phyloP scores from a whole-genome alignment of 2,888 invertebrate species.

The Dexiosoma caninum region DNA sequence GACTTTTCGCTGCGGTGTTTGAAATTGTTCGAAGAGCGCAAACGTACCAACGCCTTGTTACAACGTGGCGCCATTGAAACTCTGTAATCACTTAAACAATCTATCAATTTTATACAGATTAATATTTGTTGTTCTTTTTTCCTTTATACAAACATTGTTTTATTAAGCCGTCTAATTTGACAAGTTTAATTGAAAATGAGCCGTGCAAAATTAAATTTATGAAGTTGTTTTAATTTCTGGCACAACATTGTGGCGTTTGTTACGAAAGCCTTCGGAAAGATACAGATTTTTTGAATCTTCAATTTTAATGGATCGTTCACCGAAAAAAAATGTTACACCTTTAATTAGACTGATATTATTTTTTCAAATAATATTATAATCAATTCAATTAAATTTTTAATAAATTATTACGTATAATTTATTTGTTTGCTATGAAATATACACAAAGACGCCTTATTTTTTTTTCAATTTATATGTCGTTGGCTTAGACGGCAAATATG shows the following conservation, averaged over 20 bases:
- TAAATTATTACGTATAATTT: too few species aligned
- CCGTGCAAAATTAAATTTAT: not conserved
- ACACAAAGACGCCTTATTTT: too few species aligned
- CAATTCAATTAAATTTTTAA: too few species aligned
- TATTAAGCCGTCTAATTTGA: constrained; percentile 33
- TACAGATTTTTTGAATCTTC: too few species aligned
- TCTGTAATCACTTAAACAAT: constrained; percentile 58
- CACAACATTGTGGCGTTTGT: not conserved
- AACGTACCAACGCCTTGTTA: constrained; percentile 29
- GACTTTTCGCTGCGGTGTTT: not conserved
- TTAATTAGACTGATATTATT: too few species aligned
- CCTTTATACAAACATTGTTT: not conserved
- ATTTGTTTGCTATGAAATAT: too few species aligned
- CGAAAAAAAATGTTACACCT: too few species aligned
- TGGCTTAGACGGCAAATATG: too few species aligned
- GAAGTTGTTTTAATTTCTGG: not conserved
- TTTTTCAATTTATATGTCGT: too few species aligned
- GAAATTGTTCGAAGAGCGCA: constrained; percentile 7
- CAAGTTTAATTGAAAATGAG: constrained; percentile 20
- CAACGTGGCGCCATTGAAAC: constrained; percentile 55
- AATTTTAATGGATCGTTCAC: too few species aligned
- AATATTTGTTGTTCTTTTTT: not conserved
- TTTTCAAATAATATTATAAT: too few species aligned
- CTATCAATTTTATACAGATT: constrained; percentile 54
- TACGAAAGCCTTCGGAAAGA: not conserved